phyloP scores from a whole-genome alignment of 2,888 invertebrate species.

The Slavum lentiscoides region DNA sequence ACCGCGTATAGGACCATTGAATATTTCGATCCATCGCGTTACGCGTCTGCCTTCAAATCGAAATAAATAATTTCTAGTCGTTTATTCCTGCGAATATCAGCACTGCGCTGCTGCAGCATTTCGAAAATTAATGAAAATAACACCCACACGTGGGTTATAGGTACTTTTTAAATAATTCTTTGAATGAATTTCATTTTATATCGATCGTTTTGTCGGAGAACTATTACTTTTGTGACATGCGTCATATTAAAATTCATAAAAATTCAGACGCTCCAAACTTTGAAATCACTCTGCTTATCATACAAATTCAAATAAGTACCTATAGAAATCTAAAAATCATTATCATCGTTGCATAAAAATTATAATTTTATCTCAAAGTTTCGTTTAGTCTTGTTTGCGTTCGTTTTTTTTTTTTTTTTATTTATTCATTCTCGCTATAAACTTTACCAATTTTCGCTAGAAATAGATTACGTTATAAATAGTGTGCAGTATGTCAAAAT shows the following conservation, averaged over 20 bases:
- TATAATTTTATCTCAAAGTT: not conserved
- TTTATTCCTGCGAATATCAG: too few species aligned
- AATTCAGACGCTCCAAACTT: not conserved
- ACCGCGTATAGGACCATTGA: too few species aligned
- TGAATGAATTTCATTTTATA: not conserved
- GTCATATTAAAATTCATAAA: not conserved
- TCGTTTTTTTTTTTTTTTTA: not conserved
- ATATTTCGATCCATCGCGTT: too few species aligned
- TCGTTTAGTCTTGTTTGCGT: not conserved
- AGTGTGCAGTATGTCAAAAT: not conserved
- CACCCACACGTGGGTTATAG: not conserved
- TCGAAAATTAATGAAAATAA: slow-evolving; percentile 6
- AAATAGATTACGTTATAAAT: not conserved
- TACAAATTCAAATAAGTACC: too few species aligned
- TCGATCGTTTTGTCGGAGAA: not conserved
- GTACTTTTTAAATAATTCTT: not conserved
- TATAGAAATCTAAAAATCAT: not conserved
- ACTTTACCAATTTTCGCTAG: not conserved
- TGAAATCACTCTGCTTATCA: not conserved
- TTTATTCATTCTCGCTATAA: too few species aligned
- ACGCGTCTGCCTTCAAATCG: too few species aligned
- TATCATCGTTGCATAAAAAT: not conserved
- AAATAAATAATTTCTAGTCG: too few species aligned
- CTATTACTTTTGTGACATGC: not conserved
- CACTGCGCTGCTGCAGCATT: too few species aligned